Conservation (phyloP, 1,140 invertebrate genomes). For the Drosophila miranda region DNA sequence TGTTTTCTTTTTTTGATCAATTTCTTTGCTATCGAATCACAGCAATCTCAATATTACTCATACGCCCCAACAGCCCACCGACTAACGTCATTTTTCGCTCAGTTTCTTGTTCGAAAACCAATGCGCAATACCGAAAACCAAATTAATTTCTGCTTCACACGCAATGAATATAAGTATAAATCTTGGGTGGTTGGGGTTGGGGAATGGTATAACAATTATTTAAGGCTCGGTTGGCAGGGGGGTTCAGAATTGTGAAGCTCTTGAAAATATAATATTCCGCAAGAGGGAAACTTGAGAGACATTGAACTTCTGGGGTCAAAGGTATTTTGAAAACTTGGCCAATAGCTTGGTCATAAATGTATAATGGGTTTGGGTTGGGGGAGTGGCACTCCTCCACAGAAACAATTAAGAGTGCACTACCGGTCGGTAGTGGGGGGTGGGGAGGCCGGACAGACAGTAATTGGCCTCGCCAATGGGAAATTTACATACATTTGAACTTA, state of each 20-base stretch:
- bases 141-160: slow-evolving; percentile 47
- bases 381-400: background rate
- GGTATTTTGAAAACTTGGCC: slow-evolving; percentile 22
- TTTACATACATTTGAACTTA: slow-evolving; percentile 61
- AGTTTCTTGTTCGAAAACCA: slow-evolving; percentile 26
- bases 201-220: slow-evolving; percentile 22
- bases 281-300: slow-evolving; percentile 22
- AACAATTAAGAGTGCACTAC: slow-evolving; percentile 56
- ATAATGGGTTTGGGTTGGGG: slow-evolving; percentile 1
- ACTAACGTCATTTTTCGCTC: slow-evolving; percentile 30
- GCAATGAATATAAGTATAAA: slow-evolving; percentile 22
- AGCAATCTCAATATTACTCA: slow-evolving; percentile 45
- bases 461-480: slow-evolving; percentile 47
- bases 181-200: background rate
- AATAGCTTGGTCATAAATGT: slow-evolving; percentile 21
- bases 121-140: slow-evolving; percentile 50
- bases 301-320: slow-evolving; percentile 41
- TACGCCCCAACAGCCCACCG: slow-evolving; percentile 29
- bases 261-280: slow-evolving; percentile 31
- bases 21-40: slow-evolving; percentile 29
- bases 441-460: slow-evolving; percentile 4
- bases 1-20: background rate
- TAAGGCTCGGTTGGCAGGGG: background rate
- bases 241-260: slow-evolving; percentile 24
- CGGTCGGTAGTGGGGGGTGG: too few relatives aligned